Evolutionary conservation across 2,797 vertebrate species (phyloP).

Genomic region (Euthynnus affinis): DNA sequence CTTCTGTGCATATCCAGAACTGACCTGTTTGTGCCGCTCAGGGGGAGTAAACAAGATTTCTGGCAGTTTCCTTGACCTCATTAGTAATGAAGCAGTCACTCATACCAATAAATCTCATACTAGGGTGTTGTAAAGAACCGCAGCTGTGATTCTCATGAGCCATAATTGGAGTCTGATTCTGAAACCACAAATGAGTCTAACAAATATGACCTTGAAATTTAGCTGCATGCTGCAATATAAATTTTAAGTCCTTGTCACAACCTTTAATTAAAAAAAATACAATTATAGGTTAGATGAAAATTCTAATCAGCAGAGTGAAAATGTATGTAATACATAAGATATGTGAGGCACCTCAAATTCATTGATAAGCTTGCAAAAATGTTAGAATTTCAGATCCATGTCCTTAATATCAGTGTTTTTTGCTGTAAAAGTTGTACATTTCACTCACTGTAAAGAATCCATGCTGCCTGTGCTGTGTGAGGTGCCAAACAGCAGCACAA

Average conservation of each 20-base stretch:
- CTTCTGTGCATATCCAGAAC: slow-evolving; percentile 1
- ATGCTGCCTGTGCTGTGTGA: slow-evolving; percentile 17
- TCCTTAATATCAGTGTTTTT: slow-evolving; percentile 13
- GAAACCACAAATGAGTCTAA: not conserved
- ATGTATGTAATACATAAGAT: not conserved
- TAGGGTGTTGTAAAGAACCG: not conserved
- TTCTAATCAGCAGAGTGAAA: not conserved
- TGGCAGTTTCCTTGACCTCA: slow-evolving; percentile 31
- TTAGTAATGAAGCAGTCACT: slow-evolving; percentile 6
- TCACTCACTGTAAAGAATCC: not conserved
- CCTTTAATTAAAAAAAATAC: too few species aligned
- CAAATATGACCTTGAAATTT: not conserved
- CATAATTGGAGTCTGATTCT: not conserved
- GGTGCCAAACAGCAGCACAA: slow-evolving; percentile 41
- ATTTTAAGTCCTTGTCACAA: not conserved
- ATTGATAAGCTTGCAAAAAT: not conserved
- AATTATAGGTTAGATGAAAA: not conserved
- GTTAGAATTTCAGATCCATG: not conserved
- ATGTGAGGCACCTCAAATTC: too few species aligned
- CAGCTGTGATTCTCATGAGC: not conserved
- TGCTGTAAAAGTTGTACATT: not conserved
- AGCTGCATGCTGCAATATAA: not conserved
- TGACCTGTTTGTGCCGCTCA: slow-evolving; percentile 38
- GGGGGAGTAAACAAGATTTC: slow-evolving; percentile 16
- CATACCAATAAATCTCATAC: slow-evolving; percentile 19